Evolutionary conservation across 2,888 invertebrate species (phyloP).

Genomic region (Lymantria monacha): DNA sequence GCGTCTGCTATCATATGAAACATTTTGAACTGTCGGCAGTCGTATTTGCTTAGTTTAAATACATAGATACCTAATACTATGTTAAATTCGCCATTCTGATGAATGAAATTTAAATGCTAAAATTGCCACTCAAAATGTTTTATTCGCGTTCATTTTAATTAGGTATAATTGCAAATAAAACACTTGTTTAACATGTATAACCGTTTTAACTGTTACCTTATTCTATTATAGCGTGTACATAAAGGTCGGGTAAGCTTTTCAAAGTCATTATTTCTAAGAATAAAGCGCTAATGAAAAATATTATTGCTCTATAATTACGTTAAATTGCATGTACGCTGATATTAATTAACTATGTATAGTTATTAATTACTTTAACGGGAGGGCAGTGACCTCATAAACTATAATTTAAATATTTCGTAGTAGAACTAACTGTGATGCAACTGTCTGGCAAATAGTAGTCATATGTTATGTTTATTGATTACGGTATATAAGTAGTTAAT

Average conservation of each 20-base stretch:
- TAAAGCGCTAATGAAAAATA: slow-evolving; percentile 26
- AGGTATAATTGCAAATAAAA: slow-evolving; percentile 6
- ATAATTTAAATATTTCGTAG: slow-evolving; percentile 16
- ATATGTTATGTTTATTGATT: slow-evolving; percentile 5
- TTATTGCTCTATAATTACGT: slow-evolving; percentile 29
- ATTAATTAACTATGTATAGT: slow-evolving; percentile 28
- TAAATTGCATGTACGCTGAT: slow-evolving; percentile 25
- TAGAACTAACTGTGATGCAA: slow-evolving; percentile 1
- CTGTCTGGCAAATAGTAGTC: slow-evolving; percentile 7
- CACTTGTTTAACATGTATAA: slow-evolving; percentile 11
- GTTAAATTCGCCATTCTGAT: slow-evolving; percentile 23
- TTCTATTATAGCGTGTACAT: slow-evolving; percentile 2
- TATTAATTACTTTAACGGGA: slow-evolving; percentile 22
- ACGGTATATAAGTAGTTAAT: no score
- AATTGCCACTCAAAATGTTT: slow-evolving; percentile 8
- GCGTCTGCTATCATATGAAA: slow-evolving; percentile 58
- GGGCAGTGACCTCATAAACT: slow-evolving; percentile 30
- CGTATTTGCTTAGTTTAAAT: slow-evolving; percentile 35
- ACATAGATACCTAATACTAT: no score
- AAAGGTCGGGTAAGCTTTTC: slow-evolving; percentile 10
- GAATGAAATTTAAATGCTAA: slow-evolving; percentile 24
- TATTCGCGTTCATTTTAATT: slow-evolving; percentile 18
- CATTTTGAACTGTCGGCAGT: slow-evolving; percentile 49
- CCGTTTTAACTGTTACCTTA: slow-evolving; percentile 7
- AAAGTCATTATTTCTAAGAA: slow-evolving; percentile 10